Evolutionary conservation across 2,888 invertebrate species (phyloP).

Genomic region (Caradrina kadenii): DNA sequence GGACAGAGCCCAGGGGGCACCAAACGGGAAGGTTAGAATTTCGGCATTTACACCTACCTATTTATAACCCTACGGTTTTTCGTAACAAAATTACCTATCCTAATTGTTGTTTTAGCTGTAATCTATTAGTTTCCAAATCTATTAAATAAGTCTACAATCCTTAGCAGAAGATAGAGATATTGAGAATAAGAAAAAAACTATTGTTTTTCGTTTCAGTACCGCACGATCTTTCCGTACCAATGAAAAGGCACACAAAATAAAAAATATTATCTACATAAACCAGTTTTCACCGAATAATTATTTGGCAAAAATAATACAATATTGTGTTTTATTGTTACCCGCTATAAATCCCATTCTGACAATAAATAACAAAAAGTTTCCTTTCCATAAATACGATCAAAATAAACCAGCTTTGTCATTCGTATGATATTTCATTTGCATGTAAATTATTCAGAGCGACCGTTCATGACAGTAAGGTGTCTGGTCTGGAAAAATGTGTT

Average conservation of each 20-base stretch:
- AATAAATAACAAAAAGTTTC: slow-evolving; percentile 19
- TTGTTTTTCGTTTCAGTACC: no score
- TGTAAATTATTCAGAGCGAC: slow-evolving; percentile 40
- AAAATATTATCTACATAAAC: no score
- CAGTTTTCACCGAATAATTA: no score
- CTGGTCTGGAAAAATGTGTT: slow-evolving; percentile 1
- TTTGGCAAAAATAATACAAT: background rate
- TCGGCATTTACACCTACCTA: background rate
- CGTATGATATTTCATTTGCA: slow-evolving; percentile 42
- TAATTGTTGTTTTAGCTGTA: background rate
- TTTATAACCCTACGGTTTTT: no score
- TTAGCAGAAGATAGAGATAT: background rate
- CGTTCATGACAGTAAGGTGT: slow-evolving; percentile 14
- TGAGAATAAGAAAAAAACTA: no score
- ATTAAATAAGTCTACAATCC: background rate
- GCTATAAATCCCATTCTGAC: slow-evolving; percentile 9
- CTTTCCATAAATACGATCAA: slow-evolving; percentile 16
- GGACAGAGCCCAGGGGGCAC: slow-evolving; percentile 23
- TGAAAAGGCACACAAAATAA: background rate
- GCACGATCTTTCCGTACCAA: no score
- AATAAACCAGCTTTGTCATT: slow-evolving; percentile 24
- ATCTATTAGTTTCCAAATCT: background rate
- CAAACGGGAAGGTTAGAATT: slow-evolving; percentile 12
- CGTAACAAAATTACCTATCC: no score
- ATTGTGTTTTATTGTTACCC: slow-evolving; percentile 1